Percentiles rank a stretch among this genome's conserved stretches.
phyloP scores from a whole-genome alignment of 2,797 vertebrate genomes.

The Enteromius mattozi region DNA sequence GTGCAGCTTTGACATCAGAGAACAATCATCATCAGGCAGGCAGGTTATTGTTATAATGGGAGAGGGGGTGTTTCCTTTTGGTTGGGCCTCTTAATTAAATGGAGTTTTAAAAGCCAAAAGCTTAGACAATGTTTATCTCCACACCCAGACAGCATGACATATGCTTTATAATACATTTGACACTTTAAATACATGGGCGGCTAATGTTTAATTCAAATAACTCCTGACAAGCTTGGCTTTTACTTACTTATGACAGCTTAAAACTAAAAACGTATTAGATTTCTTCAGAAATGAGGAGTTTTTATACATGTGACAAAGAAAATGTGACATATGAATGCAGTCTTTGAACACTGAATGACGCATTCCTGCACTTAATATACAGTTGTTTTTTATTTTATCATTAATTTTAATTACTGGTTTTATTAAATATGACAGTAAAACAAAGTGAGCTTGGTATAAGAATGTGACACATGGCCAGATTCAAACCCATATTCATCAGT shows the following conservation, averaged over 20 bases:
- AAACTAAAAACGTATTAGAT: slow-evolving; percentile 15
- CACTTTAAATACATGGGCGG: not conserved
- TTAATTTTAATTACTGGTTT: not conserved
- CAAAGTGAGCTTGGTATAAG: not conserved
- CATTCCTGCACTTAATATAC: not conserved
- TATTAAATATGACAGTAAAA: not conserved
- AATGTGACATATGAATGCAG: not conserved
- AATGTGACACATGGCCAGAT: not conserved
- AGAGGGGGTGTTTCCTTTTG: slow-evolving; percentile 18
- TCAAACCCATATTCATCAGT: not conserved
- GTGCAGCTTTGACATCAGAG: slow-evolving; percentile 46
- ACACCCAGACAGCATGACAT: slow-evolving; percentile 21
- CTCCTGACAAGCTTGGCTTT: slow-evolving; percentile 21
- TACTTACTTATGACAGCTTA: slow-evolving; percentile 6
- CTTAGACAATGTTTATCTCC: slow-evolving; percentile 40
- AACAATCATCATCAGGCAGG: slow-evolving; percentile 33
- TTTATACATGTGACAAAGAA: slow-evolving; percentile 2
- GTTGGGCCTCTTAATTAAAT: slow-evolving; percentile 42
- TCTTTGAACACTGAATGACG: not conserved
- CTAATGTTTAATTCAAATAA: slow-evolving; percentile 24
- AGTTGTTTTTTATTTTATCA: not conserved
- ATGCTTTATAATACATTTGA: slow-evolving; percentile 13
- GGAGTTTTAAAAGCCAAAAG: slow-evolving; percentile 44
- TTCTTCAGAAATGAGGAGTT: not conserved
- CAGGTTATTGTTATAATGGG: slow-evolving; percentile 44